phyloP scores from a whole-genome alignment of 2,888 invertebrate genomes.

The Limnephilus auricula region DNA sequence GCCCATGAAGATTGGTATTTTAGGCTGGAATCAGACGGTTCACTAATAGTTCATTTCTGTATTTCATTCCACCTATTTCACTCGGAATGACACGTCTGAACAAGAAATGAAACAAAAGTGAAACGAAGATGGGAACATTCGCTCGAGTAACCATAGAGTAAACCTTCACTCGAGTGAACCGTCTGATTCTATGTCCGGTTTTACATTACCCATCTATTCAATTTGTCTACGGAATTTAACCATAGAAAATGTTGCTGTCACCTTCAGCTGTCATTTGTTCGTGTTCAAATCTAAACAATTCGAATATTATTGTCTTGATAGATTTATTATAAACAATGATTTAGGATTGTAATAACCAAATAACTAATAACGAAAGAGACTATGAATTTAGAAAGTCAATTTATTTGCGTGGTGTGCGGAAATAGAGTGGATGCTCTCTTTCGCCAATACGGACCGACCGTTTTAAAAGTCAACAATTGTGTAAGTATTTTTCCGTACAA shows the following conservation, averaged over 20 bases:
- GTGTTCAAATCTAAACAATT: neutral
- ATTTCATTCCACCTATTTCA: no score
- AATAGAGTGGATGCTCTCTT: constrained; percentile 79
- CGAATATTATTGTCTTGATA: neutral
- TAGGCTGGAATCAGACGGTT: no score
- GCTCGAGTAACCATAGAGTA: no score
- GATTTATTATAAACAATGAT: neutral
- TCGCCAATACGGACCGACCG: constrained; percentile 83
- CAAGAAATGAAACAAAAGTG: no score
- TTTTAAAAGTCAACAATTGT: constrained; percentile 86
- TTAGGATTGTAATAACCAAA: neutral
- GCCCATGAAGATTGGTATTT: no score
- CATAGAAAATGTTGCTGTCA: neutral
- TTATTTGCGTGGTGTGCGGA: constrained; percentile 76
- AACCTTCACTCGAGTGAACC: no score
- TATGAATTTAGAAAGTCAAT: constrained; percentile 27
- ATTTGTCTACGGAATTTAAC: neutral
- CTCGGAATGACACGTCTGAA: no score
- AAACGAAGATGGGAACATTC: no score
- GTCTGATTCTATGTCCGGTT: neutral
- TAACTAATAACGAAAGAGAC: neutral
- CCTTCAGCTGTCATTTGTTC: neutral
- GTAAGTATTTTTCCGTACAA: constrained; percentile 75
- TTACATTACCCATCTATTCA: neutral
- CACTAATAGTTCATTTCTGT: no score